Percentiles rank a stretch among this genome's conserved stretches.
Evolutionary conservation across 2,888 invertebrate species (phyloP).

Genomic region (Philaethria dido): DNA sequence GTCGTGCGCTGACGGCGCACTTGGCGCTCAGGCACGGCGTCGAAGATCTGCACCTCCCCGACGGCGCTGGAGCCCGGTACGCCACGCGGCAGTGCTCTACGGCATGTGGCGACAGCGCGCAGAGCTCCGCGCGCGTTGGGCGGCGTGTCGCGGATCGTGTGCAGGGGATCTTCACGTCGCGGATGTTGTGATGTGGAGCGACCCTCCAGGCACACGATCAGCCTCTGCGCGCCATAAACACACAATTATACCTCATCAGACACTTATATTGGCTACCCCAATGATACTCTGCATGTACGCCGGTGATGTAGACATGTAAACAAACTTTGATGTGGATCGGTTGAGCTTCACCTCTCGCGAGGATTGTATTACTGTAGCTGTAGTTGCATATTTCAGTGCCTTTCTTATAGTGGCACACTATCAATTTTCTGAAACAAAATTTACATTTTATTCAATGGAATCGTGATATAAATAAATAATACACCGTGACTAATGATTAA

Average conservation of each 20-base stretch:
- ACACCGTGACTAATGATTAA: no score
- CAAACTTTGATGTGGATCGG: constrained; percentile 91
- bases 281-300: no score
- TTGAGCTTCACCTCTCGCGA: constrained; percentile 98
- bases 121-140: constrained; percentile 96
- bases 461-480: background rate
- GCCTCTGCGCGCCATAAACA: constrained; percentile 83
- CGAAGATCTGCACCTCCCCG: constrained; percentile 98
- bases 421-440: constrained; percentile 85
- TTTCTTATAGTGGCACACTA: constrained; percentile 98
- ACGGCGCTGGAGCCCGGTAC: constrained; percentile 96
- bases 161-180: constrained; percentile 98
- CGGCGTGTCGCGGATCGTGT: constrained; percentile 99
- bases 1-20: constrained; percentile 97
- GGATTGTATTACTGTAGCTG: constrained; percentile 96
- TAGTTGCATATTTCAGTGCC: constrained; percentile 99
- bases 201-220: constrained; percentile 98
- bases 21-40: constrained; percentile 95
- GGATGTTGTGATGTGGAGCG: constrained; percentile 99
- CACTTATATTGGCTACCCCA: no score
- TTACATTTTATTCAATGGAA: background rate
- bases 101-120: constrained; percentile 94
- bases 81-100: constrained; percentile 97
- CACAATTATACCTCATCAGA: background rate
- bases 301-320: background rate